Evolutionary conservation across 1,140 invertebrate species (phyloP).

Genomic region (Drosophila saltans): DNA sequence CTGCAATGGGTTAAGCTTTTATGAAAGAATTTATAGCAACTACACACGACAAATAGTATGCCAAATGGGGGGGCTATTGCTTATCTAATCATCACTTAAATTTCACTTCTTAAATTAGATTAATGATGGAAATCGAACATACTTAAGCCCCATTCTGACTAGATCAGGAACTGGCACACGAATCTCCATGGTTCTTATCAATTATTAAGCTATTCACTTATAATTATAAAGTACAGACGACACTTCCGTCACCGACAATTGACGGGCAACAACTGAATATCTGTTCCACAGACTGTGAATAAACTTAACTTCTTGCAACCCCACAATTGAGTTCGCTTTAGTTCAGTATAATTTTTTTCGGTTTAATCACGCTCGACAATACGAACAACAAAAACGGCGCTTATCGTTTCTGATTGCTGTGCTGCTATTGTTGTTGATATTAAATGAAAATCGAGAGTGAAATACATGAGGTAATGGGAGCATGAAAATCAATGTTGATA

Average conservation of each 20-base stretch:
- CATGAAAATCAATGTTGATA: constrained; percentile 52
- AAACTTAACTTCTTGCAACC: constrained; percentile 38
- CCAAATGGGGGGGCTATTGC: background rate
- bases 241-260: constrained; percentile 58
- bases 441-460: background rate
- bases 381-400: constrained; percentile 24
- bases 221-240: background rate
- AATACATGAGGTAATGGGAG: constrained; percentile 53
- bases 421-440: background rate
- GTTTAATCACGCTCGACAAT: constrained; percentile 58
- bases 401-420: constrained; percentile 57
- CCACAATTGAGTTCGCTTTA: constrained; percentile 46
- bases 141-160: constrained; percentile 62
- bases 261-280: constrained; percentile 58
- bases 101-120: background rate
- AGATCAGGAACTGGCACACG: constrained; percentile 59
- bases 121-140: constrained; percentile 25
- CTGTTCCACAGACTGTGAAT: constrained; percentile 24
- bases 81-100: background rate
- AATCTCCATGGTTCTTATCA: constrained; percentile 43
- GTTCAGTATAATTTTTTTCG: constrained; percentile 26
- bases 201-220: background rate
- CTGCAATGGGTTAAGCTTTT: constrained; percentile 30
- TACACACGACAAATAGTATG: background rate
- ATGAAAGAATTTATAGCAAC: background rate